These are phyloP conservation scores for Penaeus monodon DNA, from an alignment of 2,888 invertebrate species.

Conservation along the genomic window DNA sequence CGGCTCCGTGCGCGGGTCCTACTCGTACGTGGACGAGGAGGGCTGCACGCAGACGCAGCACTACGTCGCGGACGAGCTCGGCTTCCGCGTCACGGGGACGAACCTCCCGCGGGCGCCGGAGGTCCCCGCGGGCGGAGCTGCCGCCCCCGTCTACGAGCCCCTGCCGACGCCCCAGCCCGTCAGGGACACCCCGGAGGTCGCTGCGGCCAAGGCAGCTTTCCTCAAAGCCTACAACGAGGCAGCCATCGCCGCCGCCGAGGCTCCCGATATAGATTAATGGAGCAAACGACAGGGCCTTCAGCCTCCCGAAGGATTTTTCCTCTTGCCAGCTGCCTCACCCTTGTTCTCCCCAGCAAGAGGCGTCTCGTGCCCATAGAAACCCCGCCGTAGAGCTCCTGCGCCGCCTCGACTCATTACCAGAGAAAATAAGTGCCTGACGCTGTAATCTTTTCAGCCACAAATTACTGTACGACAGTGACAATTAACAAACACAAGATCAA, in stretches of 20 bases:
- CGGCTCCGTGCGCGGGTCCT: constrained; percentile 53
- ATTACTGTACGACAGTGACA: too few species aligned
- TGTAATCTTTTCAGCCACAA: too few species aligned
- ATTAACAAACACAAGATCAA: too few species aligned
- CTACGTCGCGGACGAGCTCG: constrained; percentile 68
- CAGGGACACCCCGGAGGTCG: constrained; percentile 69
- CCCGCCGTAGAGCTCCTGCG: too few species aligned
- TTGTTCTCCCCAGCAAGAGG: too few species aligned
- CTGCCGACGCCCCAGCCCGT: constrained; percentile 66
- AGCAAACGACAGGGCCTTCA: too few species aligned
- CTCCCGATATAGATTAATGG: constrained; percentile 16
- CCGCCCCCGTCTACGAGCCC: constrained; percentile 20
- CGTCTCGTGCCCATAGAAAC: too few species aligned
- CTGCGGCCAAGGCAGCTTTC: constrained; percentile 67
- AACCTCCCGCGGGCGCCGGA: constrained; percentile 73
- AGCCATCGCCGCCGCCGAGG: constrained; percentile 12
- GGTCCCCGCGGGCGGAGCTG: constrained; percentile 66
- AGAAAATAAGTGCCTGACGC: too few species aligned
- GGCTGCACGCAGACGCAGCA: constrained; percentile 75
- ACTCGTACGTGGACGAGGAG: constrained; percentile 53
- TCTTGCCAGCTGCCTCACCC: too few species aligned
- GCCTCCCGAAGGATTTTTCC: too few species aligned
- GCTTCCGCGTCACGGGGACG: constrained; percentile 77
- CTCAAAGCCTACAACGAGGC: constrained; percentile 23
- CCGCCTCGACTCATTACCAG: too few species aligned